Evolutionary conservation across 1,140 invertebrate species (phyloP).

Genomic region (Coelopa frigida): DNA sequence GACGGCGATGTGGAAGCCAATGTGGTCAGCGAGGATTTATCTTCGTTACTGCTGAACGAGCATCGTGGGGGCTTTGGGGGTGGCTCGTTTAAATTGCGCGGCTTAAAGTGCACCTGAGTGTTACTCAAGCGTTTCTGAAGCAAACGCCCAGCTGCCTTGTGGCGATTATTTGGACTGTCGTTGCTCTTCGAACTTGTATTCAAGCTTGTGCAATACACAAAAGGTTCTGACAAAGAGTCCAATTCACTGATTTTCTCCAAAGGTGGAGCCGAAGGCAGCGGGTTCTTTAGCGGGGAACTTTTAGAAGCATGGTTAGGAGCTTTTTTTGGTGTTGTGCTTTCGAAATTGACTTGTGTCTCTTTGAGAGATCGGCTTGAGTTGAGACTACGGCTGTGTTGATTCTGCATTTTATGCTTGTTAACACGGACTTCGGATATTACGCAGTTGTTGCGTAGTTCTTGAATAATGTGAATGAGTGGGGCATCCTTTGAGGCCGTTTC

Average conservation of each 20-base stretch:
- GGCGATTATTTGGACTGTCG: neutral
- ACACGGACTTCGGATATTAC: conserved; percentile 39
- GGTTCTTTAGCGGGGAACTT: neutral
- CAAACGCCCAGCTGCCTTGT: conserved; percentile 21
- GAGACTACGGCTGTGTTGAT: neutral
- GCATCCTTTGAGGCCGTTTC: conserved; percentile 24
- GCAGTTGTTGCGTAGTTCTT: conserved; percentile 38
- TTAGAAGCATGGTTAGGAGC: neutral
- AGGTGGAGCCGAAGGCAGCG: conserved; percentile 6
- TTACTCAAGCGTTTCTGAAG: conserved; percentile 30
- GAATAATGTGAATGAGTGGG: conserved; percentile 39
- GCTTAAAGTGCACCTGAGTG: conserved; percentile 24
- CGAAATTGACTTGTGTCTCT: neutral
- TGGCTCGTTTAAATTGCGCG: conserved; percentile 18
- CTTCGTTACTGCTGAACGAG: conserved; percentile 25
- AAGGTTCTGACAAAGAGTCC: conserved; percentile 10
- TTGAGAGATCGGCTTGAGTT: conserved; percentile 1
- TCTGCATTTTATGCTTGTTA: conserved; percentile 26
- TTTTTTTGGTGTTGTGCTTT: neutral
- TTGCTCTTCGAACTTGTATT: conserved; percentile 1
- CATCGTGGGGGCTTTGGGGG: conserved; percentile 36
- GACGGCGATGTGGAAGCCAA: conserved; percentile 30
- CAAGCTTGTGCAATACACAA: neutral
- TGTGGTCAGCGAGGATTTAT: conserved; percentile 23
- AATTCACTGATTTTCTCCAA: conserved; percentile 33